These are phyloP conservation scores for Saxicola maurus DNA, from an alignment of 2,797 vertebrate species.

Conservation along the genomic window DNA sequence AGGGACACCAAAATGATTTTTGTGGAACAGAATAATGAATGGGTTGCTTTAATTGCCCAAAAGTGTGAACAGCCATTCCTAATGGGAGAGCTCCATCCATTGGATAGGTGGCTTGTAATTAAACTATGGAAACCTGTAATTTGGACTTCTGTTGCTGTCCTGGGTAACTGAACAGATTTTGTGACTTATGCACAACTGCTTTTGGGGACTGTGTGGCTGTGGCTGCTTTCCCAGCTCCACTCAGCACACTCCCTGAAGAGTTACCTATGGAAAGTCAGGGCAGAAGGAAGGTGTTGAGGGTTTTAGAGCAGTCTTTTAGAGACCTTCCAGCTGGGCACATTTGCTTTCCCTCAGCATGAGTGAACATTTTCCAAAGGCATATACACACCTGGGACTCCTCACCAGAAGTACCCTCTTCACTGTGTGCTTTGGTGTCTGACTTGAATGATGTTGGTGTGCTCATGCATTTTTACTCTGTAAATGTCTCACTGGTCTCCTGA, in stretches of 20 bases:
- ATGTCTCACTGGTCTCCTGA: not conserved
- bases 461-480: not conserved
- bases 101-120: not conserved
- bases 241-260: not conserved
- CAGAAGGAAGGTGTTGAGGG: not conserved
- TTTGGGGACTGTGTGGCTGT: not conserved
- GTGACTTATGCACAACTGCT: not conserved
- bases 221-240: not conserved
- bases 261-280: not conserved
- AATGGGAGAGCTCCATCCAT: not conserved
- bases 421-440: not conserved
- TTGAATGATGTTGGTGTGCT: not conserved
- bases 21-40: not conserved
- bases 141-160: not conserved
- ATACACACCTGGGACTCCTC: not conserved
- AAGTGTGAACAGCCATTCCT: not conserved
- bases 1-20: not conserved
- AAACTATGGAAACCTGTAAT: not conserved
- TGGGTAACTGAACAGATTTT: not conserved
- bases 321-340: not conserved
- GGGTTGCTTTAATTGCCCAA: not conserved
- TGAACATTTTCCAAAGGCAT: not conserved
- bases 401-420: not conserved
- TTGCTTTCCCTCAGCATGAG: not conserved
- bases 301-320: not conserved